Conservation (phyloP, 2,113 vertebrate genomes). For the Strix uralensis region DNA sequence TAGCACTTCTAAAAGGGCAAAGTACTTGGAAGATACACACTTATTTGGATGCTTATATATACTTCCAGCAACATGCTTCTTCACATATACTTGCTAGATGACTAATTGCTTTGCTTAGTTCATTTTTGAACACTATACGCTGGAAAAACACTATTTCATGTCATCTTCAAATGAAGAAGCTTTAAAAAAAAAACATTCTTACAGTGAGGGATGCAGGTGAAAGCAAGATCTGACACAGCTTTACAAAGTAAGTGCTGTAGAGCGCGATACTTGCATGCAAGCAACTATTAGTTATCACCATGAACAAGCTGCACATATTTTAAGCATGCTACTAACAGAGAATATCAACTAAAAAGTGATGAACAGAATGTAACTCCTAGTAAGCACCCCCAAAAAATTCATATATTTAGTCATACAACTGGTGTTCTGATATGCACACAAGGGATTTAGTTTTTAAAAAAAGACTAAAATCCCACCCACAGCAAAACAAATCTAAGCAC, state of each 20-base stretch:
- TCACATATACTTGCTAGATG: background rate
- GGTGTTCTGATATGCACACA: background rate
- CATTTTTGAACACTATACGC: background rate
- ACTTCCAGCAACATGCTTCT: conserved; percentile 5
- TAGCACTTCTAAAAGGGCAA: conserved; percentile 27
- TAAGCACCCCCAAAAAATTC: background rate
- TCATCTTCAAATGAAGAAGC: background rate
- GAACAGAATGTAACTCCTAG: background rate
- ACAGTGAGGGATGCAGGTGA: background rate
- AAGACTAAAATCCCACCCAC: background rate
- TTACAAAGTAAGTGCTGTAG: background rate
- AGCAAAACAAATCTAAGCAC: conserved; percentile 9
- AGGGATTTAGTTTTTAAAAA: background rate
- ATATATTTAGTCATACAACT: background rate
- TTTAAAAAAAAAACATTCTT: background rate
- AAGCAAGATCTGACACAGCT: background rate
- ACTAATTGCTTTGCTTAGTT: background rate
- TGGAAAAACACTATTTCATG: background rate
- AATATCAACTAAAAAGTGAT: background rate
- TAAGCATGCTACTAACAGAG: background rate
- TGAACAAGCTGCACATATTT: background rate
- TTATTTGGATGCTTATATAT: background rate
- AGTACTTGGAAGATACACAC: background rate
- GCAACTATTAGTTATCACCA: background rate
- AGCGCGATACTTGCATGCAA: background rate